Evolutionary conservation across 2,797 vertebrate species (phyloP).

Genomic region (Eleutherodactylus coqui): DNA sequence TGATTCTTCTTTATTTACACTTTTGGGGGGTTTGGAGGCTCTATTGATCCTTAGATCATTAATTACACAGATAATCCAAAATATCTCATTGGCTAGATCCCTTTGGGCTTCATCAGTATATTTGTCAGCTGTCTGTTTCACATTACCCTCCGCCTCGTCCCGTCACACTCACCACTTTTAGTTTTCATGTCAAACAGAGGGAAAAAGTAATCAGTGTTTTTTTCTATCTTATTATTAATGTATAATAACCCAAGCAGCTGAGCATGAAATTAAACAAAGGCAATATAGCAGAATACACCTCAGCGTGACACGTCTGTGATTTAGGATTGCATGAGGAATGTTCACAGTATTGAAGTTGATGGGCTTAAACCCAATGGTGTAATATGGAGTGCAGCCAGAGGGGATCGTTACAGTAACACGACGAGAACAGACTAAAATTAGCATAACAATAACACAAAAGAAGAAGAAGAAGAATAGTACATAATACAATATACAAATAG

Average conservation of each 20-base stretch:
- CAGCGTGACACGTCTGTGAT: neutral
- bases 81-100: neutral
- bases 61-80: neutral
- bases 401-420: neutral
- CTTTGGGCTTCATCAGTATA: neutral
- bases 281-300: conserved; percentile 1
- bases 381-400: neutral
- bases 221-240: conserved; percentile 26
- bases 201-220: conserved; percentile 11
- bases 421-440: neutral
- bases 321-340: neutral
- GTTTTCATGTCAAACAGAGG: conserved; percentile 2
- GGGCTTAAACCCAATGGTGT: neutral
- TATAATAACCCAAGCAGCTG: conserved; percentile 20
- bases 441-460: too few relatives aligned
- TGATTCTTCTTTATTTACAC: too few relatives aligned
- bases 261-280: conserved; percentile 42
- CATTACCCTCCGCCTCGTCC: neutral
- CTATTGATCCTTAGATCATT: too few relatives aligned
- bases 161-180: neutral
- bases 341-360: neutral
- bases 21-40: too few relatives aligned
- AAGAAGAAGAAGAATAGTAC: too few relatives aligned
- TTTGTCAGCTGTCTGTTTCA: neutral
- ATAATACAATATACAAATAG: neutral